phyloP scores from a whole-genome alignment of 2,888 invertebrate genomes.

The Entomobrya proxima region DNA sequence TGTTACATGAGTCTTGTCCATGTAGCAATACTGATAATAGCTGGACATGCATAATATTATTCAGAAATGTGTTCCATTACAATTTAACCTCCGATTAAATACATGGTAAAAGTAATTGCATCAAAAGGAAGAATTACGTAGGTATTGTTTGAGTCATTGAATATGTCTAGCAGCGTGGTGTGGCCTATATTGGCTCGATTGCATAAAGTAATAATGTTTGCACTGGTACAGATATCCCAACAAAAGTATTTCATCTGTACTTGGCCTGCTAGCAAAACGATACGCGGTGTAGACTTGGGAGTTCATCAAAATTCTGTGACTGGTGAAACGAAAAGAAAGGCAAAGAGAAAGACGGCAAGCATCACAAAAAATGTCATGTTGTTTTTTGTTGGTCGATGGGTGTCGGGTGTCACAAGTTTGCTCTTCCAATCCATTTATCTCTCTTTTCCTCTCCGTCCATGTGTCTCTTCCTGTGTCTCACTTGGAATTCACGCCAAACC shows the following conservation, averaged over 20 bases:
- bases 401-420: conserved; percentile 62
- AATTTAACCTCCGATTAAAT: background rate
- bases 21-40: too few species aligned
- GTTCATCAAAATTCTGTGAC: conserved; percentile 55
- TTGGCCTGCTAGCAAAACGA: background rate
- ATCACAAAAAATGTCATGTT: conserved; percentile 33
- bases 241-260: background rate
- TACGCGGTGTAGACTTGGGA: background rate
- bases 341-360: conserved; percentile 4
- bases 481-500: conserved; percentile 5
- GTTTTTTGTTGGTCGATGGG: conserved; percentile 32
- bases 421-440: conserved; percentile 65
- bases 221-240: too few species aligned
- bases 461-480: conserved; percentile 12
- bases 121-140: too few species aligned
- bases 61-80: too few species aligned
- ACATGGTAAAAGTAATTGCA: background rate
- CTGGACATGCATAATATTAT: too few species aligned
- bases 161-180: too few species aligned
- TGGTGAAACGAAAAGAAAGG: background rate
- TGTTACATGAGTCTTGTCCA: too few species aligned
- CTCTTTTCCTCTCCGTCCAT: conserved; percentile 34
- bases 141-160: too few species aligned
- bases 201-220: background rate
- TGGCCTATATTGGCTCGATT: background rate